phyloP scores from a whole-genome alignment of 1,140 invertebrate species.

The Sinonovacula constricta region DNA sequence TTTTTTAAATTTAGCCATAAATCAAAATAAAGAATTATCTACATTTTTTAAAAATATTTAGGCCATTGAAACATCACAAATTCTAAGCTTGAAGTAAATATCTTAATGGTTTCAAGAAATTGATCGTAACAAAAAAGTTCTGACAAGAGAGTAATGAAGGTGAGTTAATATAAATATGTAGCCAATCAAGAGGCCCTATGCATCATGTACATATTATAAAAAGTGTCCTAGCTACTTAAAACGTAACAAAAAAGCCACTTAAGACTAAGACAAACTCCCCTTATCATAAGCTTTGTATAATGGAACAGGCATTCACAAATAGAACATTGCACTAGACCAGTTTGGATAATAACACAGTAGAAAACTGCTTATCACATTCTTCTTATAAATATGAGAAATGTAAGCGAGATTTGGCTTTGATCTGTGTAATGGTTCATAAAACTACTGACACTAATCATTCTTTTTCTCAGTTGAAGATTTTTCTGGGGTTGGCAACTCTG shows the following conservation, averaged over 20 bases:
- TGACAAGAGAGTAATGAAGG: neutral
- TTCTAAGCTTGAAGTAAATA: too few relatives aligned
- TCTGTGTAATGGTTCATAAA: neutral
- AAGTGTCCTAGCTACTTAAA: too few relatives aligned
- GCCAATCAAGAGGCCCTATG: neutral
- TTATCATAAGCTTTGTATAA: neutral
- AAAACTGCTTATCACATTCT: neutral
- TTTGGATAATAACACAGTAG: neutral
- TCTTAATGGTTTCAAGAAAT: too few relatives aligned
- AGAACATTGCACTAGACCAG: neutral
- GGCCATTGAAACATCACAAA: too few relatives aligned
- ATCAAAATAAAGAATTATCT: too few relatives aligned
- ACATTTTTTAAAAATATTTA: too few relatives aligned
- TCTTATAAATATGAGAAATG: neutral
- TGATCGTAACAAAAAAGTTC: too few relatives aligned
- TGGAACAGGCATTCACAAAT: neutral
- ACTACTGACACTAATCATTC: constrained; percentile 64
- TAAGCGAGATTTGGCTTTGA: neutral
- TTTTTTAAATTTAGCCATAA: too few relatives aligned
- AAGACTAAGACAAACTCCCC: neutral
- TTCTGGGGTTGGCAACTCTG: constrained; percentile 42
- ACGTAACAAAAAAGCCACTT: neutral
- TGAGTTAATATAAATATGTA: neutral
- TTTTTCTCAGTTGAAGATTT: constrained; percentile 76
- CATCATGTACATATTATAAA: too few relatives aligned